These are phyloP conservation scores for Amphiprion ocellaris DNA, from an alignment of 2,113 vertebrate genomes.

Conservation along the genomic window DNA sequence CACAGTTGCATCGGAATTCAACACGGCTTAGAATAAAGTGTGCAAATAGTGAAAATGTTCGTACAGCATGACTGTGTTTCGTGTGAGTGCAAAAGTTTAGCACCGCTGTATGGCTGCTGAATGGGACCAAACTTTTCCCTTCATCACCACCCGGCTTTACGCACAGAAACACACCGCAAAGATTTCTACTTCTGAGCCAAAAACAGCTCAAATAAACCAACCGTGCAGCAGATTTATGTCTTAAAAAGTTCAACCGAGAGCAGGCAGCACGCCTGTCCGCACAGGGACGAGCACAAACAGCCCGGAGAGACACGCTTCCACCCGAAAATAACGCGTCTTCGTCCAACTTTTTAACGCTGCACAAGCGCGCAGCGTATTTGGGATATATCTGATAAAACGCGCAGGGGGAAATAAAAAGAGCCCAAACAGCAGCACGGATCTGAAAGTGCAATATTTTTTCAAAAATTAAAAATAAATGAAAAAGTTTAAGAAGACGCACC, in stretches of 20 bases:
- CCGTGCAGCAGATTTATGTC: background rate
- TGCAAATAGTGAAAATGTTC: background rate
- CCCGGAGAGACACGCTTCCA: background rate
- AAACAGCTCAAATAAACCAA: background rate
- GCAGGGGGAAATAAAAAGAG: background rate
- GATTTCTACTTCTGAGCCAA: background rate
- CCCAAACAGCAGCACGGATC: no score
- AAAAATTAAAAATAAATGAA: background rate
- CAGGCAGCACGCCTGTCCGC: background rate
- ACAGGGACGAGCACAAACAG: background rate
- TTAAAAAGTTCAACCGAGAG: slow-evolving; percentile 32
- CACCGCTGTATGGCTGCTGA: slow-evolving; percentile 49
- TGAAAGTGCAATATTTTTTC: slow-evolving; percentile 21
- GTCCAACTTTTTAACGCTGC: slow-evolving; percentile 4
- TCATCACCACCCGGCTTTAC: slow-evolving; percentile 22
- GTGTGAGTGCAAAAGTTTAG: slow-evolving; percentile 66
- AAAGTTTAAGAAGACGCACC: slow-evolving; percentile 75
- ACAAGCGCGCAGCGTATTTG: background rate
- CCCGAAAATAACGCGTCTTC: slow-evolving; percentile 13
- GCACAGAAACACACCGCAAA: background rate
- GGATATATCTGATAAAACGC: background rate
- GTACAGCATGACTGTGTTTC: slow-evolving; percentile 31
- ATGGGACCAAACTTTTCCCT: slow-evolving; percentile 71
- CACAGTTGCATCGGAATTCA: slow-evolving; percentile 1
- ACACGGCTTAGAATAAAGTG: background rate